Evolutionary conservation across 2,797 vertebrate species (phyloP).

Genomic region (Sarcoramphus papa): DNA sequence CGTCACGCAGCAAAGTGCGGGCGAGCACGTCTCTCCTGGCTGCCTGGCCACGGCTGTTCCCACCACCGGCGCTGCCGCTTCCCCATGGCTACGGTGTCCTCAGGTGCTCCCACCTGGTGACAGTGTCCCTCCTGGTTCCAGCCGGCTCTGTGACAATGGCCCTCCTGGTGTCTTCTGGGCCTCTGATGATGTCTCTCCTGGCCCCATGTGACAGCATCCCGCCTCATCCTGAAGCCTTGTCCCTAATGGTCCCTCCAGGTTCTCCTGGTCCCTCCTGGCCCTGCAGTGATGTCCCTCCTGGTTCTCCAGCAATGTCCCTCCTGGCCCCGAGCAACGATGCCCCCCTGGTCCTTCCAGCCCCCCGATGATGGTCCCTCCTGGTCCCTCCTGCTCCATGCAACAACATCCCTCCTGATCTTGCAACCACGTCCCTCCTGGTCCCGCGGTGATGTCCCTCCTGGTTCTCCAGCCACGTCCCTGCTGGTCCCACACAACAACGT

Average conservation of each 20-base stretch:
- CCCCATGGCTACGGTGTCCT: background rate
- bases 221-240: background rate
- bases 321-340: background rate
- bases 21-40: background rate
- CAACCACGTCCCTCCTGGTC: background rate
- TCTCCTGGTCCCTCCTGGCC: background rate
- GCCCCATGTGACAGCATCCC: rapidly evolving
- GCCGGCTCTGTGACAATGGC: background rate
- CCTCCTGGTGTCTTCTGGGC: background rate
- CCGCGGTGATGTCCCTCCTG: no score
- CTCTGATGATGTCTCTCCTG: background rate
- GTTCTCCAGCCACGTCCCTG: background rate
- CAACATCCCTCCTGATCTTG: background rate
- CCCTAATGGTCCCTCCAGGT: background rate
- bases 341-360: background rate
- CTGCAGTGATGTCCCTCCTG: background rate
- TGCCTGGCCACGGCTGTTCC: rapidly evolving
- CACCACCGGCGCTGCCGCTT: background rate
- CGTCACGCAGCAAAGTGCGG: background rate
- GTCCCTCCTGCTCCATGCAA: background rate
- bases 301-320: background rate
- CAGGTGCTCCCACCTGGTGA: background rate
- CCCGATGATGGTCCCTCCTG: background rate
- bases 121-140: background rate
- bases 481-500: background rate